Base-by-base conservation (phyloP, 2,113 vertebrate genomes). In the Anthoscopus minutus region DNA sequence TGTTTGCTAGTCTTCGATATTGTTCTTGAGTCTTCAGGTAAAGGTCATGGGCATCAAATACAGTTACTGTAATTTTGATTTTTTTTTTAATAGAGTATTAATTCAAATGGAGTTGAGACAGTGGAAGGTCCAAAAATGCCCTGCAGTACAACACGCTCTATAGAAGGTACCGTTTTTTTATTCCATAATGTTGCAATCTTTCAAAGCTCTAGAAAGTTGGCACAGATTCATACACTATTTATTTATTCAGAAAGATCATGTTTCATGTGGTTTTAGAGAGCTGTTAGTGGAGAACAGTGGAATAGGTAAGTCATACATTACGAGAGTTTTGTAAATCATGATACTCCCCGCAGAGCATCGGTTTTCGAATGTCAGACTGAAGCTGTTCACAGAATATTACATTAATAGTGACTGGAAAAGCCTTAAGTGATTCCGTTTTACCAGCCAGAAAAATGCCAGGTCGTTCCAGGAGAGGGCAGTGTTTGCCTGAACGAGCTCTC, bases 391-490 rank as follows among this genome's bases (percentile, higher is more conserved):
- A 48, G 86, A 84, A 47, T 28, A 24, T 5, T 28, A 18, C 3
- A 1, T 77, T 72, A 70, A 6, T n/a, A 51, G 17, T 48, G 47
- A 66, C 21, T 72, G 35, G 33, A 81, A 85, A 83, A 54, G 15
- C 50, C 37, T 57, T 58, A 37, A 48, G 14, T 14, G 11, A 44
- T 65, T 44, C 72, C 13, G 18, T 74, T 64, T 86, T 51, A 72
- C 15, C 33, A 66, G 20, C 11, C 28, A 44, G 62, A 33, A 72
- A 56, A 81, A 79, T 35, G 60, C 7, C 15, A 17, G 30, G 30
- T 64, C 35, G 5, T 92, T 89, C 96, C 97, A 95, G 93, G 60
- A 97, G 97, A 96, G 96, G 96, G 94, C 97, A 96, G 81, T 86
- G 33, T 97, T 96, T 85, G 88, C 38, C 89, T 71, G 54, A 89